Evolutionary conservation across 2,113 vertebrate genomes (phyloP).

Genomic region (Calyptommatus sinebrachiatus): DNA sequence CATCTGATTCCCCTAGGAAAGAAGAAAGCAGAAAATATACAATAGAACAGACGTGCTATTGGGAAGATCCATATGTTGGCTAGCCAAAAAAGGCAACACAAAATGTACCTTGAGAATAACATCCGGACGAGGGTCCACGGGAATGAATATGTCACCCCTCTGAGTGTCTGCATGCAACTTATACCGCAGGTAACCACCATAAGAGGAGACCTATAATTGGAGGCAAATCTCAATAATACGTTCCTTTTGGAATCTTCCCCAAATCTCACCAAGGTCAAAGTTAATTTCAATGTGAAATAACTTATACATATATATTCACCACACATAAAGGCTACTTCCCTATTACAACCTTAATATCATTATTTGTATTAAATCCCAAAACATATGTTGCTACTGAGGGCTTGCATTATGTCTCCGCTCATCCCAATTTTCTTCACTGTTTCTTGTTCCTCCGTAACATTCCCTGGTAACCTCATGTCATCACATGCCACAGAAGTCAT

Average conservation of each 20-base stretch:
- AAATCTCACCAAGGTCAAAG: neutral
- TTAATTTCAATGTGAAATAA: neutral
- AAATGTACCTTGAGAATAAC: conserved; percentile 85
- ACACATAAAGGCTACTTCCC: too few species aligned
- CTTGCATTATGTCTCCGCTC: too few species aligned
- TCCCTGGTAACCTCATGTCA: too few species aligned
- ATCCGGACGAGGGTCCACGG: conserved; percentile 82
- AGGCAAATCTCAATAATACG: neutral
- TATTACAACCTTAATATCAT: too few species aligned
- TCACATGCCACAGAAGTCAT: too few species aligned
- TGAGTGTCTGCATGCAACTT: conserved; percentile 83
- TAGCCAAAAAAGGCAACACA: neutral
- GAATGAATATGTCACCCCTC: conserved; percentile 86
- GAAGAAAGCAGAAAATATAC: conserved; percentile 21
- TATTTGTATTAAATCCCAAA: too few species aligned
- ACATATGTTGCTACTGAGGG: too few species aligned
- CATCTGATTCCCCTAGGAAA: conserved; percentile 92
- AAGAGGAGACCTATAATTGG: conserved; percentile 84
- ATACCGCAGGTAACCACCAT: conserved; percentile 85
- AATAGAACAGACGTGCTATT: neutral
- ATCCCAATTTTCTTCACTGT: too few species aligned
- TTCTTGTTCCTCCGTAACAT: too few species aligned
- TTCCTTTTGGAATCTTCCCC: neutral
- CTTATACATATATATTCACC: neutral
- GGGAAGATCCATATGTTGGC: neutral